Percentiles rank a stretch among this genome's conserved stretches.
phyloP scores from a whole-genome alignment of 2,797 vertebrate species.

The Phylloscopus collybita region DNA sequence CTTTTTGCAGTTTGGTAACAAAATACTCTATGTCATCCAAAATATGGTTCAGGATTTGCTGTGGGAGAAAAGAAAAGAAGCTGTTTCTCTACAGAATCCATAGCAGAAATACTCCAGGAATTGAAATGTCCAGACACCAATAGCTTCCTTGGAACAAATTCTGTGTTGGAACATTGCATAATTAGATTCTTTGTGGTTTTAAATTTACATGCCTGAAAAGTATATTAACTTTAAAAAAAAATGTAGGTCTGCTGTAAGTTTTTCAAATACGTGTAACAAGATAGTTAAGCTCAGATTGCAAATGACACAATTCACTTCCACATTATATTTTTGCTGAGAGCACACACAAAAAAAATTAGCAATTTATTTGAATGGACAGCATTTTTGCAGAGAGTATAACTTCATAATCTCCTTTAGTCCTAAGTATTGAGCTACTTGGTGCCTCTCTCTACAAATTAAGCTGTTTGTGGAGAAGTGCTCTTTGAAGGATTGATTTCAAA shows the following conservation, averaged over 20 bases:
- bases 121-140: not conserved
- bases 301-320: not conserved
- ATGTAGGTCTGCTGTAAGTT: fast-evolving
- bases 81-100: not conserved
- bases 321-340: not conserved
- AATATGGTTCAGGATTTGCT: constrained; percentile 99
- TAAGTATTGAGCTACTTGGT: not conserved
- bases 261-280: not conserved
- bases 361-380: not conserved
- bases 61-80: not conserved
- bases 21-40: constrained; percentile 97
- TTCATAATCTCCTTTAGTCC: not conserved
- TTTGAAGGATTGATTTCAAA: constrained; percentile 6
- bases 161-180: not conserved
- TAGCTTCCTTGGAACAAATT: not conserved
- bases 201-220: not conserved
- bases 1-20: constrained; percentile 93
- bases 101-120: not conserved
- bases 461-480: not conserved
- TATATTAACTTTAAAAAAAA: not conserved
- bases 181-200: not conserved
- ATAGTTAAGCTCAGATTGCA: not conserved
- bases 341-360: not conserved
- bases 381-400: not conserved
- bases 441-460: not conserved